Percentiles rank a stretch among this genome's conserved stretches.
Evolutionary conservation across 2,113 vertebrate species (phyloP).

Genomic region (Phrynosoma blainvillii): DNA sequence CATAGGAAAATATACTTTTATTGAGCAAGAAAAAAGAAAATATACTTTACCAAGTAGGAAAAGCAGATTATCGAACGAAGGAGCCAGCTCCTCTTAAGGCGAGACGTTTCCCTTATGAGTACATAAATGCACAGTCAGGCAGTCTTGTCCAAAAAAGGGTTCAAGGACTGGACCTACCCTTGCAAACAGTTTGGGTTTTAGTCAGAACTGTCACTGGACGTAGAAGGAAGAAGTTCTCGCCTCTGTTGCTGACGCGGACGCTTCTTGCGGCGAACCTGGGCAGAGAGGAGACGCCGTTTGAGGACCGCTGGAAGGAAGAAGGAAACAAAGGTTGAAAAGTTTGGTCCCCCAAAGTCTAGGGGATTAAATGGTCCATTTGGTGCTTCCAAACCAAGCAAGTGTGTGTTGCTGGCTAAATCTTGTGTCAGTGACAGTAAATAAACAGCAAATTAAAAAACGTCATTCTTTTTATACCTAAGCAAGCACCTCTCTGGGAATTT

Average conservation of each 20-base stretch:
- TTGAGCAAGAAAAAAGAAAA: not conserved
- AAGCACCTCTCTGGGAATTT: too few species aligned
- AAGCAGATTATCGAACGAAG: not conserved
- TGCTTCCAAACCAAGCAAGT: too few species aligned
- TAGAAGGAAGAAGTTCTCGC: constrained; percentile 46
- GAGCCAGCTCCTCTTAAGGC: constrained; percentile 38
- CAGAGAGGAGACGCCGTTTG: constrained; percentile 63
- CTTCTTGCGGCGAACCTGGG: constrained; percentile 54
- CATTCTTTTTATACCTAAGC: too few species aligned
- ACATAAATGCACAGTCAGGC: too few species aligned
- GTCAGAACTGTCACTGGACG: constrained; percentile 55
- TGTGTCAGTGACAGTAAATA: too few species aligned
- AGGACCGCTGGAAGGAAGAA: constrained; percentile 58
- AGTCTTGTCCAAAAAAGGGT: too few species aligned
- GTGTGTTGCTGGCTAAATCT: too few species aligned
- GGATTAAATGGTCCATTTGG: too few species aligned
- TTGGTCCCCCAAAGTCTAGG: too few species aligned
- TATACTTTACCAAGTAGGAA: not conserved
- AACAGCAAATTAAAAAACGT: too few species aligned
- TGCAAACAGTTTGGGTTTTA: not conserved
- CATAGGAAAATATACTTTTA: not conserved
- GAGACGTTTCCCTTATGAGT: not conserved
- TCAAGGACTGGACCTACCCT: not conserved
- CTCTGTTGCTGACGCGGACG: constrained; percentile 31
- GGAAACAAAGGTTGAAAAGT: not conserved